Conservation (phyloP, 2,888 invertebrate genomes). For the Drosophila nigritarsus region DNA sequence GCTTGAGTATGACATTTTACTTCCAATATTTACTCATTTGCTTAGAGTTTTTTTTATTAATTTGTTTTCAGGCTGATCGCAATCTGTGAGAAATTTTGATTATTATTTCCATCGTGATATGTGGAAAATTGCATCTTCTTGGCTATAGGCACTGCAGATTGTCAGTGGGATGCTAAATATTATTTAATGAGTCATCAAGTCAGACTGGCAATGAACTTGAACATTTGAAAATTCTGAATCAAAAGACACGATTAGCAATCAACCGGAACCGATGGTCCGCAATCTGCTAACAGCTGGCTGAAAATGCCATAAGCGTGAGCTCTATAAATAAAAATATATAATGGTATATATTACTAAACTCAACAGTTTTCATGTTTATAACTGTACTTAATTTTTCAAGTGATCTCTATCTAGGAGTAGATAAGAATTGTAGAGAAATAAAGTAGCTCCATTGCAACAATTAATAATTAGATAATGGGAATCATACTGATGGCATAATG, state of each 20-base stretch:
- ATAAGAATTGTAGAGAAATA: constrained; percentile 10
- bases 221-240: background rate
- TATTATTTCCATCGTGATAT: constrained; percentile 88
- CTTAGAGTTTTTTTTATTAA: background rate
- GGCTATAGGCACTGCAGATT: constrained; percentile 88
- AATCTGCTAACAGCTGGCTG: constrained; percentile 18
- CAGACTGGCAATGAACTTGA: constrained; percentile 17
- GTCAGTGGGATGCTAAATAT: constrained; percentile 89
- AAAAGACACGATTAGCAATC: constrained; percentile 10
- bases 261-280: constrained; percentile 28
- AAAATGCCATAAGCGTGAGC: constrained; percentile 20
- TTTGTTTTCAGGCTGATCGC: constrained; percentile 84
- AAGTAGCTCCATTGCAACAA: background rate
- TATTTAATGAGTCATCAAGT: constrained; percentile 72
- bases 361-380: constrained; percentile 3
- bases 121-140: constrained; percentile 89
- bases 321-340: constrained; percentile 1
- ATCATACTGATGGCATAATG: background rate
- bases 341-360: constrained; percentile 1
- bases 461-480: background rate
- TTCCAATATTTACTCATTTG: too few species aligned
- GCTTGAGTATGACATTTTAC: too few species aligned
- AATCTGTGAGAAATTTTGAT: constrained; percentile 91
- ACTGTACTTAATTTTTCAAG: background rate
- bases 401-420: background rate